A percentile compares a stretch with the other conserved stretches of the same genome.
These are phyloP conservation scores for Laticauda colubrina DNA, from an alignment of 2,113 vertebrate species.

Conservation along the genomic window DNA sequence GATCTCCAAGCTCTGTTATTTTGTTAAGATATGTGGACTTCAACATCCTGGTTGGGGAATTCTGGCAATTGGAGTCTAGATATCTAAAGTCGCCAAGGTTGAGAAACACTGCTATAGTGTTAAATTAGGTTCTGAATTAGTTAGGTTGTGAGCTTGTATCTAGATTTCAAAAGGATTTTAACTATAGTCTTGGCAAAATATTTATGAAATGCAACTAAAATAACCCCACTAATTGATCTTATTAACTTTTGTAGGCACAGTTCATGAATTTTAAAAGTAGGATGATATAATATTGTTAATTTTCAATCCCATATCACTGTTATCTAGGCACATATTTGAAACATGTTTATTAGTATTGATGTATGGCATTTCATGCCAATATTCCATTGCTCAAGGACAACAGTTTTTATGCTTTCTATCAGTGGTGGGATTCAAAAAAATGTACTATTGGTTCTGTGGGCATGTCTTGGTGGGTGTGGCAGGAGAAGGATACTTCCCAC, in stretches of 20 bases:
- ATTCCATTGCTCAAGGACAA: not conserved
- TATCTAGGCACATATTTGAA: not conserved
- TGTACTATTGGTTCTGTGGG: too few species aligned
- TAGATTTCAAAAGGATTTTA: not conserved
- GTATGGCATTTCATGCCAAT: not conserved
- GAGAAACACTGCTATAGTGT: too few species aligned
- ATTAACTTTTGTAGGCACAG: not conserved
- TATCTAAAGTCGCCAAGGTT: not conserved
- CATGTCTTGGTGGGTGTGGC: too few species aligned
- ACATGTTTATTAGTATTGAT: not conserved
- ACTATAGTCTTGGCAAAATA: not conserved
- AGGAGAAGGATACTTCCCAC: too few species aligned
- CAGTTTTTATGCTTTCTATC: not conserved
- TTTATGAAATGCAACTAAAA: not conserved
- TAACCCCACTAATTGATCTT: not conserved
- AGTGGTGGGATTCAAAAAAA: too few species aligned
- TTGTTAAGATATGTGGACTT: not conserved
- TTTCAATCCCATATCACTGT: not conserved
- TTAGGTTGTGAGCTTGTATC: not conserved
- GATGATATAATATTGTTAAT: conserved; percentile 34
- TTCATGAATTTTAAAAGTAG: conserved; percentile 27
- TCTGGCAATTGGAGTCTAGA: not conserved
- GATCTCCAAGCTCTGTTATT: too few species aligned
- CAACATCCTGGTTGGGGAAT: not conserved
- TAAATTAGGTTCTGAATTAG: too few species aligned